Percentiles rank a stretch among this genome's conserved stretches.
These are phyloP conservation scores for Neolamprologus ventralis DNA, from an alignment of 2,113 vertebrate species.

Conservation along the genomic window DNA sequence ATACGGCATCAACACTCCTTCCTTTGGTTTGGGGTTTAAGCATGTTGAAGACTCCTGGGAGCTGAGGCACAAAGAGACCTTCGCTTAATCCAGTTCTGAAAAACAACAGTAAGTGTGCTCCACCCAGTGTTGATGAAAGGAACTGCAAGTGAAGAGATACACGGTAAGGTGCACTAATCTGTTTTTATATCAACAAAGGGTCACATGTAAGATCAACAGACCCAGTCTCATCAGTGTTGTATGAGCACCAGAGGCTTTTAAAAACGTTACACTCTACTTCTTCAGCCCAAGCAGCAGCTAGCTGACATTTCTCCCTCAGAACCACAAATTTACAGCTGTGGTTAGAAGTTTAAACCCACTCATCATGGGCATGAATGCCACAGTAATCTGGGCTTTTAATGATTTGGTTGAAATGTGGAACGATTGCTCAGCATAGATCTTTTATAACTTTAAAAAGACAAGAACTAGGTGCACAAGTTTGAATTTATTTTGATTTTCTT, in stretches of 20 bases:
- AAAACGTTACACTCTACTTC: not conserved
- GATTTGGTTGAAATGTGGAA: not conserved
- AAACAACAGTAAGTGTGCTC: not conserved
- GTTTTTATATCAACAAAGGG: not conserved
- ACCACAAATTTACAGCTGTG: not conserved
- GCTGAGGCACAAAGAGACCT: not conserved
- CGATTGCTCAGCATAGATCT: not conserved
- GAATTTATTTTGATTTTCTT: not conserved
- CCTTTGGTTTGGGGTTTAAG: not conserved
- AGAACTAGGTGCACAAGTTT: not conserved
- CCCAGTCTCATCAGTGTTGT: not conserved
- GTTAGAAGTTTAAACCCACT: not conserved
- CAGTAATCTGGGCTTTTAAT: not conserved
- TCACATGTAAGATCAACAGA: not conserved
- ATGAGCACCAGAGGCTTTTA: not conserved
- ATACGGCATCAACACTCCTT: not conserved
- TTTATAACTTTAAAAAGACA: not conserved
- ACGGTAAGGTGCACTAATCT: not conserved
- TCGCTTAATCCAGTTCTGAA: not conserved
- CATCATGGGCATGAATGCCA: not conserved
- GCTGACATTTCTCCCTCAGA: not conserved
- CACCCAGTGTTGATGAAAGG: slow-evolving; percentile 18
- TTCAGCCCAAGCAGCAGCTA: not conserved
- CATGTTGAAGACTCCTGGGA: not conserved
- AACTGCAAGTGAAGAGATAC: not conserved